Evolutionary conservation across 2,888 invertebrate genomes (phyloP), one percentile per base, ranked within the genome.

Genomic region (Homarus gammarus): DNA sequence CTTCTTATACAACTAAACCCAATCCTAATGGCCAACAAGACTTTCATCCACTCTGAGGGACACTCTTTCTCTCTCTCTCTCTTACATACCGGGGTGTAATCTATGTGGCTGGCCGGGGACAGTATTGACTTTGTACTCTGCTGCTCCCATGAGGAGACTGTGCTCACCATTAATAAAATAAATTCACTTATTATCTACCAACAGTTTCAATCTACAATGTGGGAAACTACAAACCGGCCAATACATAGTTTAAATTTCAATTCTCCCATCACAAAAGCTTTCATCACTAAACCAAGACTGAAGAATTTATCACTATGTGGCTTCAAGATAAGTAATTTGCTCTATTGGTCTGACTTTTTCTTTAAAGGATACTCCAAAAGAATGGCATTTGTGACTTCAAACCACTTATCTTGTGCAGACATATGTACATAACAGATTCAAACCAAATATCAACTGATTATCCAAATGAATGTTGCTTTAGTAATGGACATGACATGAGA

Each of bases 131-230:
- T 88, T 88, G 88, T 88, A 88, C 88, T 88, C 77, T 88, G 85
- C 75, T 85, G 77, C 85, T 85, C 85, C 85, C 22, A 44, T 61
- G 77, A 64, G 85, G 85, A 85, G 85, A 61, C 77, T 77, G 88
- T 88, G 88, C 88, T 88, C 88, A 88, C 75, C 88, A 77, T 81
- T 81, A 83, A 83, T 40, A 85, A 77, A 83, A 88, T 83, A 83
- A 88, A 88, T 56, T 82, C 82, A 68, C 88, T 82, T 77, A 85
- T 68, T 73, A 73, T 38, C 82, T 82, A 81, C 61, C 75, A 87
- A 72, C 82, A 64, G 73, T 36, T 81, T 73, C 87, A 81, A 61
- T 40, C 87, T 82, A 82, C 44, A 61, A 40, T 36, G 61, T 49
- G 44, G 75, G 31, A 33, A 75, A 72, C 40, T 49, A 49, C 44